Base-by-base conservation (phyloP, 2,888 invertebrate genomes). In the Vannuccia rotundouncinata region DNA sequence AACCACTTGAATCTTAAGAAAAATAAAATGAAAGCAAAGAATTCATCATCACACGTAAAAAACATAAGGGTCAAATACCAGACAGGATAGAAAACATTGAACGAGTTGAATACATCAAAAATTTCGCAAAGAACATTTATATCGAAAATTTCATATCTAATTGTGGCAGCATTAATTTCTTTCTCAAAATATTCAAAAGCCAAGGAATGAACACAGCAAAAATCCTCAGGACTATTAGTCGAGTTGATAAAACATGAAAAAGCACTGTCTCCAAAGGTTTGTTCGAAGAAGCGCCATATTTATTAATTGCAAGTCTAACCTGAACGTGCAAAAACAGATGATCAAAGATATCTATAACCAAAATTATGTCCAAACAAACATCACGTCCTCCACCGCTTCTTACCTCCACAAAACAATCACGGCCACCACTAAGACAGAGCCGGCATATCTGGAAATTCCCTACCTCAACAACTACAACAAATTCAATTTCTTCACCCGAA, bases 1-100 rank as follows among this genome's bases (percentile, higher is more conserved):
- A 66, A 66, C 25, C 13, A 66, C 22, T 27, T 66, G 66, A 22
- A 5, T n/a, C 66, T 66, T 27, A 66, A 66, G 2, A 27, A 66
- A 66, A 66, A 66, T 22, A 66, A 66, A 66, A n/a, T n/a, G n/a
- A n/a, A n/a, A n/a, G 17, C 17, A 66, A 66, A 66, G 66, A 66
- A 66, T 22, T 66, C 66, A 66, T 66, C 66, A n/a, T 66, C 66
- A 66, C 66, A 5, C 22, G 66, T 22, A 5, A 5, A n/a, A 66
- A 27, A 66, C 5, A 66, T 27, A 66, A 22, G 25, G 17, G 25
- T 22, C 66, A 5, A n/a, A 22, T 66, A 22, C 66, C 66, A 66
- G 66, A 66, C 25, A 22, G 25, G 25, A 66, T 66, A 5, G 66
- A n/a, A 17, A 22, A 22, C 10, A 66, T 66, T 22, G 25, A 66